Conservation (phyloP, 2,797 vertebrate species). For the Gallinago stenura region DNA sequence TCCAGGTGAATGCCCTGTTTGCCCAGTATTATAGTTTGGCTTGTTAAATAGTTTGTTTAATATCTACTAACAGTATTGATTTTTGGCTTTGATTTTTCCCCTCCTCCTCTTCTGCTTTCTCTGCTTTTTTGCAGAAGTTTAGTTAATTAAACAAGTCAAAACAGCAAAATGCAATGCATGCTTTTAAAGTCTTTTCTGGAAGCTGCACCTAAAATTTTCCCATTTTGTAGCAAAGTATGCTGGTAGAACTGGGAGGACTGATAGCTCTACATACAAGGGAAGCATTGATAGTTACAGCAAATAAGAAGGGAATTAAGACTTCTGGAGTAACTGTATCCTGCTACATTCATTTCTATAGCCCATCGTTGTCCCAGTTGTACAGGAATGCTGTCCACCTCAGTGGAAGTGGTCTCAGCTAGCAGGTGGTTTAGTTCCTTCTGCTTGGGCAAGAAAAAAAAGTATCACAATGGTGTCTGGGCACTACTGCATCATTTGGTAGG, state of each 20-base stretch:
- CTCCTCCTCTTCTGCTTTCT: neutral
- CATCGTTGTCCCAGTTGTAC: neutral
- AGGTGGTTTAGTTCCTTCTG: neutral
- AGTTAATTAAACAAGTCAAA: conserved; percentile 6
- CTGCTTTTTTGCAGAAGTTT: conserved; percentile 18
- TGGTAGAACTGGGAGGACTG: neutral
- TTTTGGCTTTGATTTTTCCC: conserved; percentile 3
- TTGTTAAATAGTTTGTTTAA: conserved; percentile 63
- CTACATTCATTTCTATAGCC: neutral
- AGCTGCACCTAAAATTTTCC: neutral
- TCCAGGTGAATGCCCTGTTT: conserved; percentile 70
- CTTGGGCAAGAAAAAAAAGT: neutral
- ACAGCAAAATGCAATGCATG: neutral
- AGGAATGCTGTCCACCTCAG: neutral
- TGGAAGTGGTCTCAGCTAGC: neutral
- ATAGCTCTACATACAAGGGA: neutral
- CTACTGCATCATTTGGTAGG: neutral
- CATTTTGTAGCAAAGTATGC: neutral
- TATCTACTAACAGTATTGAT: conserved; percentile 57
- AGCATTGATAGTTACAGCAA: neutral
- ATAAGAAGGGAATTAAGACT: neutral
- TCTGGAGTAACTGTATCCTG: neutral
- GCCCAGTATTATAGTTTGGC: conserved; percentile 23
- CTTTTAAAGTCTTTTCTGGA: conserved; percentile 33
- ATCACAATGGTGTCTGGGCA: neutral